Percentiles rank a stretch among this genome's conserved stretches.
These are phyloP conservation scores for Pampusana beccarii DNA, from an alignment of 2,113 vertebrate species.

Conservation along the genomic window DNA sequence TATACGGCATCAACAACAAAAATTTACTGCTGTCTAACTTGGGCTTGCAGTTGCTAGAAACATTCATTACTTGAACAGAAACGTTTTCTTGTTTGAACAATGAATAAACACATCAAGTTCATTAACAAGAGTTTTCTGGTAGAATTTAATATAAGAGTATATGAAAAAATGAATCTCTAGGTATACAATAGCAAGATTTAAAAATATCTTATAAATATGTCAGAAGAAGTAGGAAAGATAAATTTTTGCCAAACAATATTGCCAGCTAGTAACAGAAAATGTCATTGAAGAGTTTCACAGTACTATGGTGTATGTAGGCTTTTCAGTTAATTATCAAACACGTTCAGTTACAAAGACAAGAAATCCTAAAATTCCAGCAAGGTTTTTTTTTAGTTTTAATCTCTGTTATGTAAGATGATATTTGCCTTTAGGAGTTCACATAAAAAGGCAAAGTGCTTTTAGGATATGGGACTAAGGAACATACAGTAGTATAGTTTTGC, in stretches of 20 bases:
- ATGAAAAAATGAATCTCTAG: background rate
- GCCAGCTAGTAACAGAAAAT: background rate
- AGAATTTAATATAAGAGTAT: constrained; percentile 12
- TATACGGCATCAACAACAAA: background rate
- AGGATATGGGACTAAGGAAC: background rate
- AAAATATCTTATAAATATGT: background rate
- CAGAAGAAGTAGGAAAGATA: background rate
- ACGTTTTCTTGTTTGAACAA: background rate
- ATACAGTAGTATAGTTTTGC: background rate
- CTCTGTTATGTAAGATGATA: background rate
- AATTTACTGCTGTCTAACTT: background rate
- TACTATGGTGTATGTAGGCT: background rate
- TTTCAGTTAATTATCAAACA: background rate
- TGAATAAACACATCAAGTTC: background rate
- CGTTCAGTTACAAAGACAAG: background rate
- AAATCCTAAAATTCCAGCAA: background rate
- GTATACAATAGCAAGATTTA: background rate
- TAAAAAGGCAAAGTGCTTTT: background rate
- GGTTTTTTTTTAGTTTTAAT: background rate
- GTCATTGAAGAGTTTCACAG: background rate
- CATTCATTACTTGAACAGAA: background rate
- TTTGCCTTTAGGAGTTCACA: background rate
- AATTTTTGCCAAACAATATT: background rate
- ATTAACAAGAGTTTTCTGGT: background rate
- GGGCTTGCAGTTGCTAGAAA: background rate